phyloP scores from a whole-genome alignment of 2,113 vertebrate genomes.

The Ptilorrhoa leucosticta region DNA sequence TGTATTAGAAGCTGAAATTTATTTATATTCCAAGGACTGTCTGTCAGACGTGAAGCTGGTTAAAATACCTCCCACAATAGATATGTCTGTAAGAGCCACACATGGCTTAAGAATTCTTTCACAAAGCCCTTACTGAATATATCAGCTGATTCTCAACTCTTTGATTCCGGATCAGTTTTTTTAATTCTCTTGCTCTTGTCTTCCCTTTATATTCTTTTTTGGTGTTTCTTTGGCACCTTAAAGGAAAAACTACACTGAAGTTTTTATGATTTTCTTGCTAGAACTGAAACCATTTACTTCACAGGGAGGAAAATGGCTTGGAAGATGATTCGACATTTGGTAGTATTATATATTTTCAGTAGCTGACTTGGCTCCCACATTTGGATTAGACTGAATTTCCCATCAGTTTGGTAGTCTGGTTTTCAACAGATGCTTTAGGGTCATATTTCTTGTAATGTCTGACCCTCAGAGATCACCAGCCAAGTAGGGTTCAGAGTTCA shows the following conservation, averaged over 20 bases:
- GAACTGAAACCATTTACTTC: not conserved
- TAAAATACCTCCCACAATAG: not conserved
- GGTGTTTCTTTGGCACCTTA: not conserved
- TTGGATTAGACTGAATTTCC: not conserved
- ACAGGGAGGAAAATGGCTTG: too few species aligned
- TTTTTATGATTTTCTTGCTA: not conserved
- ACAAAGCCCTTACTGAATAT: not conserved
- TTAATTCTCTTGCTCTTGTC: not conserved
- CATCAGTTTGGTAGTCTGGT: not conserved
- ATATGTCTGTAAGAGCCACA: not conserved
- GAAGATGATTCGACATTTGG: not conserved
- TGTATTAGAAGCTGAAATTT: not conserved
- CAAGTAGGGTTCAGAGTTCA: slow-evolving; percentile 13
- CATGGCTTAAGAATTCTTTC: not conserved
- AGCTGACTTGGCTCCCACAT: not conserved
- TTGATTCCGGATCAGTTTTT: not conserved
- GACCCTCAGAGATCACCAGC: not conserved
- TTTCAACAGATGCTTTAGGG: slow-evolving; percentile 21
- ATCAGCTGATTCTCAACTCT: not conserved
- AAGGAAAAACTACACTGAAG: not conserved
- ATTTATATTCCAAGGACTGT: not conserved
- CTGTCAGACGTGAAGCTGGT: not conserved
- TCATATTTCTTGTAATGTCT: not conserved
- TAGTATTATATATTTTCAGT: not conserved
- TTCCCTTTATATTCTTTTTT: not conserved